These are phyloP conservation scores for Eupithecia subfuscata DNA, from an alignment of 2,888 invertebrate species.

Conservation along the genomic window DNA sequence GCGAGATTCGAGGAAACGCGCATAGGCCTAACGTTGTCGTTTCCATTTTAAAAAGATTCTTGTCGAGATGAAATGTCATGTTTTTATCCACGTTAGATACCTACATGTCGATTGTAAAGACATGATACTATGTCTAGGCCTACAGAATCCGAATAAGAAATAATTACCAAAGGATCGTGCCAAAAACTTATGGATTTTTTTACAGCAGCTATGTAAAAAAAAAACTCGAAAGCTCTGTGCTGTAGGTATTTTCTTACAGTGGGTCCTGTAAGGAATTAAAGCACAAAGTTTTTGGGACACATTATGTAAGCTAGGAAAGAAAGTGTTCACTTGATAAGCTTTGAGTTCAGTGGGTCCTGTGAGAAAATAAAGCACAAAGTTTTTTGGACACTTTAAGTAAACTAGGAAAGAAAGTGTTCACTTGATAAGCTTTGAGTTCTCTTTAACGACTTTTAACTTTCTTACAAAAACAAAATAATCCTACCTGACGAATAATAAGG, in stretches of 20 bases:
- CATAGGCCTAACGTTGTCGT: constrained; percentile 1
- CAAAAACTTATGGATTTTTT: constrained; percentile 15
- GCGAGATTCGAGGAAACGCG: neutral
- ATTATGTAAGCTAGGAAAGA: neutral
- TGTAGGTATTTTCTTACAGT: too few species aligned
- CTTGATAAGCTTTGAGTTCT: neutral
- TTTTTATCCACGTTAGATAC: neutral
- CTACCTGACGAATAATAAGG: neutral
- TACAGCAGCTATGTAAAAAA: neutral
- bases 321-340: neutral
- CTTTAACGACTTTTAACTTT: neutral
- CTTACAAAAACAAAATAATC: neutral
- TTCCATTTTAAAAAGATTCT: neutral
- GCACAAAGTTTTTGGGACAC: too few species aligned
- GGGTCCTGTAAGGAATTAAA: too few species aligned
- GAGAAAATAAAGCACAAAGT: too few species aligned
- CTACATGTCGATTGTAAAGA: neutral
- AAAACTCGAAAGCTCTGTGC: too few species aligned
- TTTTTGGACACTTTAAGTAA: neutral
- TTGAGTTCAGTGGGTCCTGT: too few species aligned
- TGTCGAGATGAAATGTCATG: neutral
- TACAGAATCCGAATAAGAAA: neutral
- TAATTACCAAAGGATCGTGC: constrained; percentile 21
- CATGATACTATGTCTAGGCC: neutral
- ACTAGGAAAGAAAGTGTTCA: neutral